Conservation (phyloP, 2,888 invertebrate genomes). For the Zele albiditarsus region DNA sequence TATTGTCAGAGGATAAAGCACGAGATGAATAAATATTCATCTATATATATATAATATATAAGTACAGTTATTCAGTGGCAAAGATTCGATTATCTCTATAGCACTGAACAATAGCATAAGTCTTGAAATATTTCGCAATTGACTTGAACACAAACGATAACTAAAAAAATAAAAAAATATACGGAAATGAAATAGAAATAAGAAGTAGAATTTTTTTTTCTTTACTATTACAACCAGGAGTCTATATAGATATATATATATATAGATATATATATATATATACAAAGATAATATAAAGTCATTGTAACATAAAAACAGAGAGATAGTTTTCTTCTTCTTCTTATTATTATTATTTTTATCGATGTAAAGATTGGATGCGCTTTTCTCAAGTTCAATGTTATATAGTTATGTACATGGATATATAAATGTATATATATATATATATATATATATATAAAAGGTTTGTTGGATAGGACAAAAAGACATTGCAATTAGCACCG, state of each 20-base stretch:
- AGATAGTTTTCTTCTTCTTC: too few species aligned
- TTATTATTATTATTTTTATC: too few species aligned
- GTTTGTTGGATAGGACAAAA: background rate
- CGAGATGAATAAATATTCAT: background rate
- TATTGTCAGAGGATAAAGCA: background rate
- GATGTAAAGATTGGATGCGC: background rate
- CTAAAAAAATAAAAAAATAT: background rate
- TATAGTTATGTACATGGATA: background rate
- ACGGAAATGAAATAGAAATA: background rate
- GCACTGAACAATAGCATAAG: background rate
- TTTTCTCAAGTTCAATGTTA: background rate
- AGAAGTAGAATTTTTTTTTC: background rate
- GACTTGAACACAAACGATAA: background rate
- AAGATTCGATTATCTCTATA: slow-evolving; percentile 9
- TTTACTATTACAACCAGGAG: background rate
- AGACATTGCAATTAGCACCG: slow-evolving; percentile 11
- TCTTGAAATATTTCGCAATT: background rate
- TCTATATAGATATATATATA: background rate
- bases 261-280: background rate
- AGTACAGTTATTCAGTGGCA: slow-evolving; percentile 12
- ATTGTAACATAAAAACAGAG: background rate
- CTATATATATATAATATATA: background rate
- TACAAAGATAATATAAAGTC: background rate
- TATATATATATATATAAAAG: background rate
- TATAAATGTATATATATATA: background rate